A percentile compares a stretch with the other conserved stretches of the same genome.
These are phyloP conservation scores for Polyploca ridens DNA, from an alignment of 2,888 invertebrate species.

Conservation along the genomic window DNA sequence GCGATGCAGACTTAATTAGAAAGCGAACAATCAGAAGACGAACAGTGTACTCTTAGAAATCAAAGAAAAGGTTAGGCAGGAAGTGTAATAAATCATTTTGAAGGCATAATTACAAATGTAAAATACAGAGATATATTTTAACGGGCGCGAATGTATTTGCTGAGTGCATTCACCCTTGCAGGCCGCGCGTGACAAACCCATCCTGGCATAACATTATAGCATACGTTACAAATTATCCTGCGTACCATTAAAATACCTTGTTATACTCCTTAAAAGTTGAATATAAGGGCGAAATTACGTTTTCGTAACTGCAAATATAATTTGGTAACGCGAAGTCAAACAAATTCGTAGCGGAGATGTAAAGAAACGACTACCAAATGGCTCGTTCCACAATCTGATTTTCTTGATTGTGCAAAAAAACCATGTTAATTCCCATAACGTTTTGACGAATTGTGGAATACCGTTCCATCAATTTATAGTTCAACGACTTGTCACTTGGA, in stretches of 20 bases:
- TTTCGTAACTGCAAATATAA: conserved; percentile 25
- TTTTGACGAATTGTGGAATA: conserved; percentile 36
- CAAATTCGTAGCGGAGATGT: conserved; percentile 33
- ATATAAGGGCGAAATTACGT: conserved; percentile 22
- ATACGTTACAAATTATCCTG: conserved; percentile 37
- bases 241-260: conserved; percentile 19
- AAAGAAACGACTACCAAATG: conserved; percentile 30
- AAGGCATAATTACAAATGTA: conserved; percentile 41
- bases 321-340: conserved; percentile 18
- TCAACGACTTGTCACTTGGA: conserved; percentile 45
- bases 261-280: conserved; percentile 14
- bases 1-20: not conserved
- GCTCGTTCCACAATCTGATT: conserved; percentile 58
- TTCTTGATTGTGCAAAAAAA: conserved; percentile 59
- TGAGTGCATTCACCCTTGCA: conserved; percentile 68
- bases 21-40: not conserved
- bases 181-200: conserved; percentile 68
- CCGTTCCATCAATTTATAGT: conserved; percentile 54
- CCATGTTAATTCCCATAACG: conserved; percentile 33
- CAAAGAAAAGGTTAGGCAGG: not conserved
- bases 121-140: conserved; percentile 58
- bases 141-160: conserved; percentile 62
- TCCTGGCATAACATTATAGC: conserved; percentile 65
- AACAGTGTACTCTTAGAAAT: not conserved
- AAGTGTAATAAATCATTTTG: conserved; percentile 10